These are phyloP conservation scores for Ciconia maguari DNA, from an alignment of 2,113 vertebrate species.

Conservation along the genomic window DNA sequence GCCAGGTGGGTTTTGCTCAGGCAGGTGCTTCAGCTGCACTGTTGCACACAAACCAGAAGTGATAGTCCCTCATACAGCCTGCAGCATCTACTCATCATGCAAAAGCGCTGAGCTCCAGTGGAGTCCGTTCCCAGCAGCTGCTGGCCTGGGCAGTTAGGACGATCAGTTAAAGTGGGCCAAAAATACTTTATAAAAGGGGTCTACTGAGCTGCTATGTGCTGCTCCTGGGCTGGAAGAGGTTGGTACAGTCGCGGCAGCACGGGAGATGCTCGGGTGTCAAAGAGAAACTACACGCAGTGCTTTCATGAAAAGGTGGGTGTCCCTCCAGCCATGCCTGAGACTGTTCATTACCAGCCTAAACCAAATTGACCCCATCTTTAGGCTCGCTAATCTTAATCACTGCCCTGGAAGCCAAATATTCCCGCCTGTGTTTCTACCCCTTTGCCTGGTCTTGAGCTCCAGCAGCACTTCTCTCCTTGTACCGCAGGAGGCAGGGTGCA, in stretches of 20 bases:
- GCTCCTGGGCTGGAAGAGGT: not conserved
- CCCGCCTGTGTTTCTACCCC: not conserved
- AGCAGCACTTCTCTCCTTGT: not conserved
- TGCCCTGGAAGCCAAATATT: not conserved
- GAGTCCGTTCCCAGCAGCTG: not conserved
- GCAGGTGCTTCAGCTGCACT: not conserved
- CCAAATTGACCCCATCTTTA: not conserved
- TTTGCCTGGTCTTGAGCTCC: accelerated
- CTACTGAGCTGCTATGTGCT: not conserved
- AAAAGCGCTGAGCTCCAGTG: not conserved
- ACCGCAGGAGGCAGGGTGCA: not conserved
- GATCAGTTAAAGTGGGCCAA: not conserved
- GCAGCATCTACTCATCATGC: not conserved
- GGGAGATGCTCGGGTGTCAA: accelerated
- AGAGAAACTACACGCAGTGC: accelerated
- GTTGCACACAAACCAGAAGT: not conserved
- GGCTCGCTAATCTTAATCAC: not conserved
- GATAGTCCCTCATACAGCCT: not conserved
- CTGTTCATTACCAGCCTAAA: not conserved
- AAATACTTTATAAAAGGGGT: not conserved
- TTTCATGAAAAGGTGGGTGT: not conserved
- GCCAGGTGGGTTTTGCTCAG: not conserved
- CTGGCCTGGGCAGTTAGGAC: not conserved
- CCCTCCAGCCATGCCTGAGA: not conserved
- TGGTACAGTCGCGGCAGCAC: not conserved